phyloP scores from a whole-genome alignment of 2,113 vertebrate species.

The Galbula dea region DNA sequence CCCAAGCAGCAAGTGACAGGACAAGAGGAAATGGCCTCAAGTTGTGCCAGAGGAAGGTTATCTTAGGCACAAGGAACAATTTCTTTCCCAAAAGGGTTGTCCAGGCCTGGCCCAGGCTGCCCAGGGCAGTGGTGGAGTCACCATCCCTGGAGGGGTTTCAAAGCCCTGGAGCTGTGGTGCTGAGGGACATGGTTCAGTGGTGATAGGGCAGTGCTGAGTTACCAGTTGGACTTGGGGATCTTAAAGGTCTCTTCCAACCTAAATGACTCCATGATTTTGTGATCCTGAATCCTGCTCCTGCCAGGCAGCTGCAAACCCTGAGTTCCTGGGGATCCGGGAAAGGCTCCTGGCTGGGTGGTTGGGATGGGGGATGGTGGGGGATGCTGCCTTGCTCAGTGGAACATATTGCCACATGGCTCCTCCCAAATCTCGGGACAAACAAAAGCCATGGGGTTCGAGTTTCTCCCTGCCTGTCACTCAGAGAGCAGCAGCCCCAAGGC shows the following conservation, averaged over 20 bases:
- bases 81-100: no score
- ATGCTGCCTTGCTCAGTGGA: not conserved
- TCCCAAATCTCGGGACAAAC: not conserved
- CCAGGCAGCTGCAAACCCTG: not conserved
- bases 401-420: rapidly evolving
- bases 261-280: not conserved
- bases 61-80: no score
- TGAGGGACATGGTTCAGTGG: no score
- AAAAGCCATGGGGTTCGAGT: not conserved
- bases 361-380: no score
- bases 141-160: no score
- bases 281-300: not conserved
- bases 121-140: no score
- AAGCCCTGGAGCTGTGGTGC: no score
- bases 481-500: not conserved
- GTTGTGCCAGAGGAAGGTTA: no score
- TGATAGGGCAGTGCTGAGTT: no score
- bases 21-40: no score
- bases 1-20: no score
- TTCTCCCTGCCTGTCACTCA: not conserved
- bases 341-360: not conserved
- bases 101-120: no score
- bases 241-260: not conserved
- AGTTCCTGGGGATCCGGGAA: rapidly evolving
- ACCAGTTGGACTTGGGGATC: not conserved